A percentile compares a stretch with the other conserved stretches of the same genome.
Evolutionary conservation across 1,140 invertebrate species (phyloP).

Genomic region (Geopemphigus sp.): DNA sequence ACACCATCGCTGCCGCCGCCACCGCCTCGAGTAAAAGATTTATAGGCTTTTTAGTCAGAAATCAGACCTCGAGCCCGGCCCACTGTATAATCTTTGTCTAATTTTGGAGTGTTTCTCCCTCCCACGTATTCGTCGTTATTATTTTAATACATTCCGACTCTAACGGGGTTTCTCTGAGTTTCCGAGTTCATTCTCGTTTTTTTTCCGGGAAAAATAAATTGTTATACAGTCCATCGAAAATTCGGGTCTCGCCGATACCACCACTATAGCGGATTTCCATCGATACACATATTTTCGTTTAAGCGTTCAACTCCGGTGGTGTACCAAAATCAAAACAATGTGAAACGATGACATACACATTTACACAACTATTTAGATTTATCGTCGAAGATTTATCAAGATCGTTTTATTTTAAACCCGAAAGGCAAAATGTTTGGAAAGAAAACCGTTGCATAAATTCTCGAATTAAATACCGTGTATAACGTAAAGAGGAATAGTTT

Average conservation of each 20-base stretch:
- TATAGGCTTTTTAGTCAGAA: slow-evolving; percentile 44
- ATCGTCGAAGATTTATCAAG: too few relatives aligned
- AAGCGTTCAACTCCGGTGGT: too few relatives aligned
- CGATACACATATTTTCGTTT: neutral
- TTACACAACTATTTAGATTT: too few relatives aligned
- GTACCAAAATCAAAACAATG: too few relatives aligned
- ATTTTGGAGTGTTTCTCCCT: neutral
- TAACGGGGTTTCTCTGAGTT: neutral
- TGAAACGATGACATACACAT: too few relatives aligned
- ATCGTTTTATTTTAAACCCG: too few relatives aligned
- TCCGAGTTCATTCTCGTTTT: neutral
- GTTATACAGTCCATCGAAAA: neutral
- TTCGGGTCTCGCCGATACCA: neutral
- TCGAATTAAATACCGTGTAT: too few relatives aligned
- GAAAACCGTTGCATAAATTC: too few relatives aligned
- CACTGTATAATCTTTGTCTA: slow-evolving; percentile 41
- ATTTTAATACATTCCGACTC: slow-evolving; percentile 2
- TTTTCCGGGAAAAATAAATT: neutral
- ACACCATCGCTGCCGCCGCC: too few relatives aligned
- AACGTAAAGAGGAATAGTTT: too few relatives aligned
- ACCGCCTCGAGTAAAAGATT: slow-evolving; percentile 3
- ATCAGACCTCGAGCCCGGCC: neutral
- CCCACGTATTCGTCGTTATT: neutral
- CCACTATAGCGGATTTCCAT: too few relatives aligned
- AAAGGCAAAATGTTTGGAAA: too few relatives aligned